phyloP scores from a whole-genome alignment of 2,113 vertebrate species.

The Chaenogobius annularis region DNA sequence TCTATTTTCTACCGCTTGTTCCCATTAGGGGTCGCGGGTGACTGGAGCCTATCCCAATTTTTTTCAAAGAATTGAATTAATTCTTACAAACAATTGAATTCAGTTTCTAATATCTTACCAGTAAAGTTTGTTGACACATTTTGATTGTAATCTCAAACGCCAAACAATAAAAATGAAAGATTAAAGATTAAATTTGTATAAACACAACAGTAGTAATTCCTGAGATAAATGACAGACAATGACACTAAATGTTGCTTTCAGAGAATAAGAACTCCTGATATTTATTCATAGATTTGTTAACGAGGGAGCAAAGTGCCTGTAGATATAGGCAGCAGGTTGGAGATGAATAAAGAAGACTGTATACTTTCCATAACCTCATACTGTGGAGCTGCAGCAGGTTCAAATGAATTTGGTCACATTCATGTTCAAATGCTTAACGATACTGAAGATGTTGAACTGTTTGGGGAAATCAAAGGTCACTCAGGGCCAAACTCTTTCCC shows the following conservation, averaged over 20 bases:
- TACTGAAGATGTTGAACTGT: conserved; percentile 4
- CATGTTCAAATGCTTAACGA: neutral
- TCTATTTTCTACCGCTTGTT: too few species aligned
- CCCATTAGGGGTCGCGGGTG: too few species aligned
- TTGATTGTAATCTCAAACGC: neutral
- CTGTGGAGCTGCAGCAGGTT: neutral
- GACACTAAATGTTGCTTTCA: neutral
- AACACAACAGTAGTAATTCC: neutral
- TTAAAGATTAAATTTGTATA: conserved; percentile 16
- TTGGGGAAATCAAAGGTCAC: conserved; percentile 29
- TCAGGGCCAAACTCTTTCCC: neutral
- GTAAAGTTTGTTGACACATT: neutral
- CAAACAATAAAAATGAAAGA: too few species aligned
- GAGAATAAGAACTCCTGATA: neutral
- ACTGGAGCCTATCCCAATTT: too few species aligned
- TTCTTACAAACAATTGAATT: too few species aligned
- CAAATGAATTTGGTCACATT: too few species aligned
- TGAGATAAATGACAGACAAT: conserved; percentile 22
- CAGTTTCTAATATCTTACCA: too few species aligned
- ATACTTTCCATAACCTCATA: neutral
- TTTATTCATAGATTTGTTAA: neutral
- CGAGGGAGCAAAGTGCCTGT: neutral
- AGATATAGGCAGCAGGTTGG: neutral
- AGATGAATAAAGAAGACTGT: neutral
- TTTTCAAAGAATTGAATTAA: too few species aligned